These are phyloP conservation scores for Hestina assimilis DNA, from an alignment of 1,140 invertebrate genomes.

Conservation along the genomic window DNA sequence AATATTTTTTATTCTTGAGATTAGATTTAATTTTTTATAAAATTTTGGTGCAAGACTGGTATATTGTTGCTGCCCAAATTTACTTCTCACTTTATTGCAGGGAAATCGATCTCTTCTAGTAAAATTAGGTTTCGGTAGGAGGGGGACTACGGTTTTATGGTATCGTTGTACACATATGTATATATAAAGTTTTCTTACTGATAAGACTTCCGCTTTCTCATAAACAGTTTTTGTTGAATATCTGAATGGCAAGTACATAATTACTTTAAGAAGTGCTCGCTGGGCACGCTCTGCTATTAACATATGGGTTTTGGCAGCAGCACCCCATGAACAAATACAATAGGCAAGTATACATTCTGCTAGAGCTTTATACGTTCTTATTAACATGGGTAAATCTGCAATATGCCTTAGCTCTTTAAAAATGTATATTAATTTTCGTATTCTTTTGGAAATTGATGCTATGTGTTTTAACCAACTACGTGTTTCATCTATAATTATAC, in stretches of 20 bases:
- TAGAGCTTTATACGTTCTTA: not conserved
- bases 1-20: not conserved
- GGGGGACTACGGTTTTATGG: not conserved
- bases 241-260: not conserved
- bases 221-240: not conserved
- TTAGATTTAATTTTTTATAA: not conserved
- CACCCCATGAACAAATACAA: not conserved
- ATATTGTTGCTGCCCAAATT: not conserved
- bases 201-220: not conserved
- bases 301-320: not conserved
- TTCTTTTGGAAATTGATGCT: not conserved
- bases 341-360: too few species aligned
- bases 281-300: not conserved
- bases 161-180: not conserved
- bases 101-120: not conserved
- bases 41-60: not conserved
- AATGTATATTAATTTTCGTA: not conserved
- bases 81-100: not conserved
- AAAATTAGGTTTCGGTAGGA: not conserved
- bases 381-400: not conserved
- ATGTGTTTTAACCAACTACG: not conserved
- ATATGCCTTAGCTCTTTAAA: not conserved
- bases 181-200: not conserved
- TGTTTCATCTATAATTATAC: conserved; percentile 2
- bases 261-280: not conserved